Conservation (phyloP, 2,113 vertebrate species). For the Haplochromis vanheusdeni region DNA sequence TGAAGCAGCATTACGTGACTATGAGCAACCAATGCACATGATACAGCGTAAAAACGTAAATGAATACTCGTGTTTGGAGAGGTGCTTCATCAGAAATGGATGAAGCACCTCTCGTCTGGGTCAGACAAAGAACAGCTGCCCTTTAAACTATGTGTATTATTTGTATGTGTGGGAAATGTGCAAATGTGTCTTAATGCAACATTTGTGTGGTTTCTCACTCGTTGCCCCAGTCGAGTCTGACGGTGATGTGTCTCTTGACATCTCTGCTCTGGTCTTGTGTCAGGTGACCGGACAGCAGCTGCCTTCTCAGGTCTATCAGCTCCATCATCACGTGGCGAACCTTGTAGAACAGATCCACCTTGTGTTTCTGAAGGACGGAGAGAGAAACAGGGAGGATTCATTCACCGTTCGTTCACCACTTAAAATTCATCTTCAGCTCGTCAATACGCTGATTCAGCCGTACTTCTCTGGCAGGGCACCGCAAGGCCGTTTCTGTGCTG, state of each 20-base stretch:
- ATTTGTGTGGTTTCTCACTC: conserved; percentile 77
- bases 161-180: background rate
- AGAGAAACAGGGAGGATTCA: background rate
- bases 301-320: conserved; percentile 91
- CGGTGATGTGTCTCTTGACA: conserved; percentile 92
- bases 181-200: background rate
- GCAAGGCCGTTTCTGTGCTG: rapidly evolving
- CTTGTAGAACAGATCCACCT: conserved; percentile 98
- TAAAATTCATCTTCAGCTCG: background rate
- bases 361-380: conserved; percentile 79
- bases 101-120: background rate
- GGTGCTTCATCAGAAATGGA: background rate
- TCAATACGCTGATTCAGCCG: background rate
- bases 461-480: background rate
- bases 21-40: rapidly evolving
- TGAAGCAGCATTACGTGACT: background rate
- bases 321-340: conserved; percentile 97
- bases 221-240: conserved; percentile 97
- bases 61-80: rapidly evolving
- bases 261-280: conserved; percentile 94
- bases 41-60: rapidly evolving
- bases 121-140: background rate
- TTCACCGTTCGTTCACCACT: background rate
- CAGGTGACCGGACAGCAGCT: conserved; percentile 91
- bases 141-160: background rate